Evolutionary conservation across 1,140 invertebrate species (phyloP).

Genomic region (Pemphigus obesinymphae): DNA sequence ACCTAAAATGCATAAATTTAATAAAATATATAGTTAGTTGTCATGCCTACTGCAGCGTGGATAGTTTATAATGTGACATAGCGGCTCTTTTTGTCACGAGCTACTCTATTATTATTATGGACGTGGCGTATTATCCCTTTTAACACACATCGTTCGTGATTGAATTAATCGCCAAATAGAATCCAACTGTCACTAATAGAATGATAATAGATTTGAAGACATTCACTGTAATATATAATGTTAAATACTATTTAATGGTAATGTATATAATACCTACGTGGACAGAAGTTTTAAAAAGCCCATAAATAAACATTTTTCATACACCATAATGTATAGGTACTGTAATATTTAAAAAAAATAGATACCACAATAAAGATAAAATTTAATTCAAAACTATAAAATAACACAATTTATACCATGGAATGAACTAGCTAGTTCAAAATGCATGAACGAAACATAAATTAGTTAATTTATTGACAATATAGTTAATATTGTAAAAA

Average conservation of each 20-base stretch:
- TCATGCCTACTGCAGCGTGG: background rate
- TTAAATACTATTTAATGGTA: background rate
- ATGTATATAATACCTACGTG: background rate
- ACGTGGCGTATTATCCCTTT: background rate
- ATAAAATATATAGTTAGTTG: background rate
- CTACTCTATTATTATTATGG: background rate
- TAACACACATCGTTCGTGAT: background rate
- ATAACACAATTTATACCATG: too few species aligned
- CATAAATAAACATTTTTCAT: background rate
- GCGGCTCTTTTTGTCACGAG: background rate
- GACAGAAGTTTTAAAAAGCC: background rate
- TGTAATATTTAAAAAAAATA: background rate
- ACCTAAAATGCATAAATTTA: background rate
- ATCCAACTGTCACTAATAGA: constrained; percentile 4
- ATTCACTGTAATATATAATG: background rate
- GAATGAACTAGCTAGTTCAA: too few species aligned
- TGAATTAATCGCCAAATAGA: constrained; percentile 22
- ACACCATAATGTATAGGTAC: background rate
- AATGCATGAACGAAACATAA: too few species aligned
- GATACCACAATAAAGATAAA: background rate
- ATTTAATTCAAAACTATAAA: background rate
- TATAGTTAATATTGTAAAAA: too few species aligned
- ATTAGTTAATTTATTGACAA: too few species aligned
- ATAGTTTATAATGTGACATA: background rate
- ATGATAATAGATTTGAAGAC: constrained; percentile 20